Percentiles rank a stretch among this genome's conserved stretches.
phyloP scores from a whole-genome alignment of 2,888 invertebrate genomes.

The Eupithecia subumbrata region DNA sequence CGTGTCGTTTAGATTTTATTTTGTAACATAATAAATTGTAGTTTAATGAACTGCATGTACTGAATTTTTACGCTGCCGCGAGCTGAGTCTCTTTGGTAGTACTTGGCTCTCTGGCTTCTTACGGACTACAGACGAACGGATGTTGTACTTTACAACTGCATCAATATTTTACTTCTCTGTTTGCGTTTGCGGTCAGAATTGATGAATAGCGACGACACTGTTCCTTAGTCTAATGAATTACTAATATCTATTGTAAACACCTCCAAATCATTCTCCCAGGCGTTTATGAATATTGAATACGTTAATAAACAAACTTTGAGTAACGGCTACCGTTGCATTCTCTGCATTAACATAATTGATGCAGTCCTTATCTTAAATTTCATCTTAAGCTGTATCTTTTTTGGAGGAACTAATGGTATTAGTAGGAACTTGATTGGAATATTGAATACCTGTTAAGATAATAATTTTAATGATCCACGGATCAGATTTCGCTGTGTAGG shows the following conservation, averaged over 20 bases:
- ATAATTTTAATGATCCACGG: conserved; percentile 36
- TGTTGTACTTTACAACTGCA: conserved; percentile 12
- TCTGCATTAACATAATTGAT: conserved; percentile 46
- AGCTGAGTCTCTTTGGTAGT: background rate
- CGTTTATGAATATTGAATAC: conserved; percentile 46
- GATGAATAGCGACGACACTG: conserved; percentile 36
- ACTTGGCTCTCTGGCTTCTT: background rate
- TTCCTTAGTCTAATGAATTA: conserved; percentile 39
- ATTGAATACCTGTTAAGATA: conserved; percentile 38
- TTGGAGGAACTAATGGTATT: conserved; percentile 31
- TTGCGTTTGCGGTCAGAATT: conserved; percentile 26
- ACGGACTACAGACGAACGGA: background rate
- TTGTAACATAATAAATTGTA: background rate
- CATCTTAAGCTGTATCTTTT: conserved; percentile 39
- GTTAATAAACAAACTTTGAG: conserved; percentile 45
- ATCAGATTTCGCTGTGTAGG: conserved; percentile 36
- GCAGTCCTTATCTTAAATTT: conserved; percentile 45
- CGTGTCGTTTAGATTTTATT: background rate
- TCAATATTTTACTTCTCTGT: conserved; percentile 22
- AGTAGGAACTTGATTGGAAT: conserved; percentile 36
- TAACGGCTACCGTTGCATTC: conserved; percentile 47
- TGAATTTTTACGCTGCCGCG: background rate
- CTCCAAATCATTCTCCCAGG: conserved; percentile 42
- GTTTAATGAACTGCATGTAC: background rate
- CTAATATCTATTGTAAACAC: conserved; percentile 43